Evolutionary conservation across 2,113 vertebrate genomes (phyloP).

Genomic region (Procavia capensis): DNA sequence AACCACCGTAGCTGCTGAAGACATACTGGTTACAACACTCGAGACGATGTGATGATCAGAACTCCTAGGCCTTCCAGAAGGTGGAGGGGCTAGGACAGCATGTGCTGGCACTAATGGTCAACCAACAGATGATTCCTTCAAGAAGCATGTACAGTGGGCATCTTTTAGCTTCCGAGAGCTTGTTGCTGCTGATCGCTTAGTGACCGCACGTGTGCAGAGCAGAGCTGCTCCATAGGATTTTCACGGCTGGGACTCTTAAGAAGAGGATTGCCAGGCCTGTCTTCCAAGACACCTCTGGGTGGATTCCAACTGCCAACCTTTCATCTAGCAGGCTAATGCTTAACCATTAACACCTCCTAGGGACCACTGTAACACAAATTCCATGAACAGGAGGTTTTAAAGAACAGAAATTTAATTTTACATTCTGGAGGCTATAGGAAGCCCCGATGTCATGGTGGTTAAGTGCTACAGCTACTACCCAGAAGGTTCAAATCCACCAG

Average conservation of each 20-base stretch:
- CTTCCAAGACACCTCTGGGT: neutral
- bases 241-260: neutral
- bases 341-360: neutral
- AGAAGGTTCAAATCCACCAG: no score
- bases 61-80: neutral
- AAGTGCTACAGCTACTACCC: no score
- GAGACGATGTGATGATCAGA: rapidly evolving
- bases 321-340: neutral
- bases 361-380: neutral
- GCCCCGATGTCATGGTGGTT: no score
- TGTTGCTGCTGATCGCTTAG: neutral
- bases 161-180: neutral
- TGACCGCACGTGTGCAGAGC: neutral
- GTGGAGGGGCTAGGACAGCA: neutral
- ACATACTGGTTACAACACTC: rapidly evolving
- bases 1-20: rapidly evolving
- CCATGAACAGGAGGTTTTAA: neutral
- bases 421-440: no score
- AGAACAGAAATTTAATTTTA: neutral
- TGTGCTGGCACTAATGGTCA: neutral
- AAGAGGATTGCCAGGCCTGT: neutral
- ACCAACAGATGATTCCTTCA: rapidly evolving
- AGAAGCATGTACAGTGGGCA: no score
- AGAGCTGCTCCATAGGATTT: neutral
- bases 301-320: neutral